phyloP scores from a whole-genome alignment of 2,888 invertebrate genomes.

The Rhagonycha lutea region DNA sequence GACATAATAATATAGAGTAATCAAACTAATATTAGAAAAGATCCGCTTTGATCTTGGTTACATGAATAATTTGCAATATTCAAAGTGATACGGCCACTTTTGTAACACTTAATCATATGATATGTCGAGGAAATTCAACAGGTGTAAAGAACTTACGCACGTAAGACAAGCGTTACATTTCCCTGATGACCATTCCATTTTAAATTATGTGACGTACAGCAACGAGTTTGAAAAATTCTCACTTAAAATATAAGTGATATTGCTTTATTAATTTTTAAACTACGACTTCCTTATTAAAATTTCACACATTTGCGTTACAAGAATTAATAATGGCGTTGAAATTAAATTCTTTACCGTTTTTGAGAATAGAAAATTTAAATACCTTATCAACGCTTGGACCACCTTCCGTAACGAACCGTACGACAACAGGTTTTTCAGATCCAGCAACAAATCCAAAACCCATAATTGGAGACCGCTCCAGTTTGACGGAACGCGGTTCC shows the following conservation, averaged over 20 bases:
- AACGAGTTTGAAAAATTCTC: background rate
- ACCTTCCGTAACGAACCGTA: slow-evolving; percentile 85
- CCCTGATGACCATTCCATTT: slow-evolving; percentile 11
- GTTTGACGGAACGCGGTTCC: slow-evolving; percentile 74
- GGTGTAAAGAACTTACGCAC: slow-evolving; percentile 3
- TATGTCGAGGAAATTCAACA: slow-evolving; percentile 9
- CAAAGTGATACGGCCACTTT: background rate
- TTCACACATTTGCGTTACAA: no score
- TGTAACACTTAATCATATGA: background rate
- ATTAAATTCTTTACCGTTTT: background rate
- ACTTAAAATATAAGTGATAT: background rate
- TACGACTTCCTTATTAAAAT: no score
- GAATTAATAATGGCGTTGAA: no score
- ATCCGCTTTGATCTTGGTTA: background rate
- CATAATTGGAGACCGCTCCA: slow-evolving; percentile 75
- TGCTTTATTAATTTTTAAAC: no score
- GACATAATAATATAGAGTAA: background rate
- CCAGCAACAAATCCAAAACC: slow-evolving; percentile 97
- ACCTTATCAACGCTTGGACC: slow-evolving; percentile 90
- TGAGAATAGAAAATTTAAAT: slow-evolving; percentile 28
- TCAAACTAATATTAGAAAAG: background rate
- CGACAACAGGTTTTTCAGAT: slow-evolving; percentile 89
- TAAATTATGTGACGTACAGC: background rate
- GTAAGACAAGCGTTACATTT: slow-evolving; percentile 7
- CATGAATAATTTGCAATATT: background rate